These are phyloP conservation scores for Aphidius colemani DNA, from an alignment of 2,888 invertebrate genomes.

Conservation along the genomic window DNA sequence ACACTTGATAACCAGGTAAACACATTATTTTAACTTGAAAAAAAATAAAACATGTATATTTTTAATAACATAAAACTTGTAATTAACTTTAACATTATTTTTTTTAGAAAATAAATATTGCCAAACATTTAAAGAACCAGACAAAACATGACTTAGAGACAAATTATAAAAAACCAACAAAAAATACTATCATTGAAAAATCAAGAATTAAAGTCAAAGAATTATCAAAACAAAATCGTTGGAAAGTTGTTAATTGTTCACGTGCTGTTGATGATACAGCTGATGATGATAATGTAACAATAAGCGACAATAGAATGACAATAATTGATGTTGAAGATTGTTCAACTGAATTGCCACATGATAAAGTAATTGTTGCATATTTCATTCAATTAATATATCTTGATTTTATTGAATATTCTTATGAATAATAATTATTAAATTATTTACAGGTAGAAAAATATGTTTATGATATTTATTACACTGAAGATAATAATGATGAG, in stretches of 20 bases:
- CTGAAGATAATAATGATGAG: slow-evolving; percentile 62
- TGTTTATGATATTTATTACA: slow-evolving; percentile 71
- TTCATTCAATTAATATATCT: no score
- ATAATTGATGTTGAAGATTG: slow-evolving; percentile 66
- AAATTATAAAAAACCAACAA: slow-evolving; percentile 60
- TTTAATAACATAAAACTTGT: no score
- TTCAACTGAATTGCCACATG: slow-evolving; percentile 16
- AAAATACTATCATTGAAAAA: slow-evolving; percentile 60
- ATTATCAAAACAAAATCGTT: slow-evolving; percentile 63
- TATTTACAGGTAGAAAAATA: slow-evolving; percentile 48
- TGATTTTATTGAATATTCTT: no score
- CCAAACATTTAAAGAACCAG: slow-evolving; percentile 55
- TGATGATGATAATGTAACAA: slow-evolving; percentile 36
- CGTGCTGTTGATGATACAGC: slow-evolving; percentile 56
- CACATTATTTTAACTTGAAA: slow-evolving; percentile 10
- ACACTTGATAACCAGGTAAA: slow-evolving; percentile 72
- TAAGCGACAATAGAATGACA: slow-evolving; percentile 57
- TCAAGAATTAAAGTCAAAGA: slow-evolving; percentile 60
- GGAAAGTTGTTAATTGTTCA: slow-evolving; percentile 66
- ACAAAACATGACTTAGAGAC: slow-evolving; percentile 62
- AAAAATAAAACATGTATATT: no score
- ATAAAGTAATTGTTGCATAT: slow-evolving; percentile 23
- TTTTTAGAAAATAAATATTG: slow-evolving; percentile 57
- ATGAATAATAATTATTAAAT: neutral
- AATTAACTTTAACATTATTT: neutral